Evolutionary conservation across 1,140 invertebrate genomes (phyloP), one percentile per base, ranked within the genome.

Genomic region (Listronotus oregonensis): DNA sequence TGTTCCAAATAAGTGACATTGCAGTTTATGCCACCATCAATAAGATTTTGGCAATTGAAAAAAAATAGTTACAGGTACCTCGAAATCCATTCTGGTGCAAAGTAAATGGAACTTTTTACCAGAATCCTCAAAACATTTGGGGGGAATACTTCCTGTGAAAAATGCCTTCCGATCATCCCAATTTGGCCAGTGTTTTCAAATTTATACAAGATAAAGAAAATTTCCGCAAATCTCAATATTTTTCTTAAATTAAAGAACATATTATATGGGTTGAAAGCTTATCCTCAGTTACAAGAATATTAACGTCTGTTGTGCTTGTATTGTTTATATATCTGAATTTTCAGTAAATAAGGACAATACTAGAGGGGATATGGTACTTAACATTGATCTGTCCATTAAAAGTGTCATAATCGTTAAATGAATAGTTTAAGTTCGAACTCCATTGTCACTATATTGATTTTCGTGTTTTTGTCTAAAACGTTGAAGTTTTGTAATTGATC

Each of bases 371-470:
- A 75, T 12, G 83, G 82, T 68, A 79, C 79, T 49, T 72, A 40
- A 75, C 62, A 44, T 74, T 79, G 81, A 72, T 82, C 68, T 7
- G 82, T 10, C 81, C 82, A 62, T 78, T 39, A 84, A 63, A 32
- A 85, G 64, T 57, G 79, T 75, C 3, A 72, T 60, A 57, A 83
- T 81, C 0, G 81, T 82, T 9, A 56, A 21, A 12, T 64, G 42
- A 9, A 15, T 56, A 14, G 17, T 56, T 64, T 47, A 15, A 64
- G 21, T 43, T 34, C 17, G 0, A 11, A 3, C 44, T 34, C 12
- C n/a, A 18, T 34, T 14, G n/a, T 66, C 14, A 31, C 57, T 62
- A 34, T 11, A 34, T 1, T 55, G n/a, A 14, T 50, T 50, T n/a
- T n/a, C 11, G 4, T 46, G 4, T 14, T 58, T 17, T 54, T 12